Base-by-base conservation (phyloP, 2,888 invertebrate genomes). In the Ditula angustiorana region DNA sequence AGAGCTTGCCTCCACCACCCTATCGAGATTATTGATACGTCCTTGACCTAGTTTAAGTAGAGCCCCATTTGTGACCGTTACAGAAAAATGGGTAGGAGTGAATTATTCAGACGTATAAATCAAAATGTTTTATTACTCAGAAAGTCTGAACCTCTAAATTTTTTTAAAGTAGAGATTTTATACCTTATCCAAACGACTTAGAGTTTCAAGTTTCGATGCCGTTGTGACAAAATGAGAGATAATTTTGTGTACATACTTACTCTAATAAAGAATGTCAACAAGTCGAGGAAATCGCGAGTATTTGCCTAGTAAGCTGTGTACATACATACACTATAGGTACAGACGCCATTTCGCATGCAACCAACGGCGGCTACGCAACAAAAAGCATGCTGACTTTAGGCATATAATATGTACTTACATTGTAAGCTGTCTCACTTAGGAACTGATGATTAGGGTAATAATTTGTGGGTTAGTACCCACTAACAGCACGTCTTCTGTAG, bases 61-160 rank as follows among this genome's bases (percentile, higher is more conserved):
- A 50, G 64, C 66, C 41, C 44, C 50, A 66, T 61, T 66, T 60
- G 56, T 61, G 61, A 52, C 33, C 60, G 66, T 50, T 61, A 61
- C 66, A 56, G 44, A 49, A 61, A 66, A 66, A 56, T 26, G 33
- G 65, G 49, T 35, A 52, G 46, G n/a, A 61, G 49, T 57, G 61
- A 66, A 61, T 66, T 61, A 61, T 66, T 56, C 56, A 61, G 33
- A 57, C 33, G 61, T 56, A 56, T 66, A 66, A 64, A 61, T 61
- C 66, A 61, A 47, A 59, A 53, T 49, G 33, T 47, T 60, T 55
- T 60, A 16, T 56, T 41, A 52, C 26, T 19, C 21, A 46, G 46
- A 58, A 49, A 44, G 52, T 19, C 21, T 5, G 19, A 58, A 35
- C 57, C 19, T 30, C 30, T 30, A 11, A 50, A 56, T 37, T 28